Evolutionary conservation across 2,113 vertebrate species (phyloP).

Genomic region (Apteryx owenii): DNA sequence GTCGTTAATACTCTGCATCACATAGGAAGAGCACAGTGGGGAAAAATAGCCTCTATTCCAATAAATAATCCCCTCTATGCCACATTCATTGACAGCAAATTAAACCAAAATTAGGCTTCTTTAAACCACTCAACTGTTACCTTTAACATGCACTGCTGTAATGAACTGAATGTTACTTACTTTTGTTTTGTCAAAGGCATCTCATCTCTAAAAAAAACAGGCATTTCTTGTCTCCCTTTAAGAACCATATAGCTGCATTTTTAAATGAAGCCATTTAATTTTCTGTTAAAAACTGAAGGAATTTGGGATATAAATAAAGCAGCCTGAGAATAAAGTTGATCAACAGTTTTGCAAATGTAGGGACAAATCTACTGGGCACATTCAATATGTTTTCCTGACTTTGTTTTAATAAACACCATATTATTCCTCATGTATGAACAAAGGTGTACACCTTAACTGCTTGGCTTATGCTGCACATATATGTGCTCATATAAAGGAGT

Average conservation of each 20-base stretch:
- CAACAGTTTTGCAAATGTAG: neutral
- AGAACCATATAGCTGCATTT: neutral
- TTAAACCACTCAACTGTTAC: neutral
- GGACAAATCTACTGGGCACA: neutral
- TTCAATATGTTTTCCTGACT: neutral
- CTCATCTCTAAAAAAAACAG: neutral
- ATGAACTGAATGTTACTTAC: neutral
- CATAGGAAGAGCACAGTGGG: neutral
- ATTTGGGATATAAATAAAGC: neutral
- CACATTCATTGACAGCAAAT: neutral
- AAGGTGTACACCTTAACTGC: neutral
- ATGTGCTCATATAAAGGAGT: neutral
- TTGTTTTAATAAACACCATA: neutral
- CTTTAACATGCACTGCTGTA: neutral
- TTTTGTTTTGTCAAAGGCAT: neutral
- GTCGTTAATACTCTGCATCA: neutral
- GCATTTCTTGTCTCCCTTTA: neutral
- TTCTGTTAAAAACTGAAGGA: neutral
- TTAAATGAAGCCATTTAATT: neutral
- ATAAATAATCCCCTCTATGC: neutral
- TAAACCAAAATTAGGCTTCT: neutral
- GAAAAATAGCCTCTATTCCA: neutral
- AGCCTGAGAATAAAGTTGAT: neutral
- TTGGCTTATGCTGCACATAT: neutral
- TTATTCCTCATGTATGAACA: neutral